phyloP scores from a whole-genome alignment of 2,797 vertebrate genomes.

The Atherinosoma microstoma region DNA sequence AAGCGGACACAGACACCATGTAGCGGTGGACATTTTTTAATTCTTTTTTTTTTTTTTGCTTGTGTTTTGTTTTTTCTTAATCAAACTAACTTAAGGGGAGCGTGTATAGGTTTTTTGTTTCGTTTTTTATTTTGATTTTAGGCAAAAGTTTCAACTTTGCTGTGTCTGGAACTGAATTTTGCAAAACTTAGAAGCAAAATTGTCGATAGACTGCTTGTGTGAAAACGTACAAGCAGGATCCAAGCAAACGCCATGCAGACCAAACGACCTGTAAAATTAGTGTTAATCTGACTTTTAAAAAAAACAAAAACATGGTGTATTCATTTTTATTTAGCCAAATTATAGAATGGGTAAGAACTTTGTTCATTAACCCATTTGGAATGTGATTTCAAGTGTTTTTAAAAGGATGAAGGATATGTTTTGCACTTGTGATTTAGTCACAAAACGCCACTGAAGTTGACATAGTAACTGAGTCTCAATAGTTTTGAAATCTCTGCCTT shows the following conservation, averaged over 20 bases:
- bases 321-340: constrained; percentile 54
- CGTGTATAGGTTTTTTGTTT: neutral
- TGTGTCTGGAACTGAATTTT: constrained; percentile 1
- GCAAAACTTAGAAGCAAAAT: constrained; percentile 12
- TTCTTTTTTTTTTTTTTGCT: neutral
- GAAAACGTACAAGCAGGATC: neutral
- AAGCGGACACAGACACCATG: constrained; percentile 12
- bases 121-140: neutral
- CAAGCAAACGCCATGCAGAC: constrained; percentile 34
- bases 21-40: constrained; percentile 9
- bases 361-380: constrained; percentile 30
- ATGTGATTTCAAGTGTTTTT: constrained; percentile 55
- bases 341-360: constrained; percentile 35
- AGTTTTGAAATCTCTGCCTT: constrained; percentile 27
- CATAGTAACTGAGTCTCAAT: constrained; percentile 26
- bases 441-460: constrained; percentile 57
- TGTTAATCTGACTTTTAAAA: constrained; percentile 36
- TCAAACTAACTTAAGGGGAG: neutral
- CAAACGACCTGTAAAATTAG: constrained; percentile 41
- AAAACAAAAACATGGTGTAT: constrained; percentile 26
- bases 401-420: constrained; percentile 69
- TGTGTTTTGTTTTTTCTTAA: neutral
- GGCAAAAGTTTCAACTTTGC: neutral
- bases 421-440: constrained; percentile 76
- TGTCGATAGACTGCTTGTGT: constrained; percentile 1